These are phyloP conservation scores for Gyrodactylus bullatarudis DNA, from an alignment of 1,140 invertebrate species.

Conservation along the genomic window DNA sequence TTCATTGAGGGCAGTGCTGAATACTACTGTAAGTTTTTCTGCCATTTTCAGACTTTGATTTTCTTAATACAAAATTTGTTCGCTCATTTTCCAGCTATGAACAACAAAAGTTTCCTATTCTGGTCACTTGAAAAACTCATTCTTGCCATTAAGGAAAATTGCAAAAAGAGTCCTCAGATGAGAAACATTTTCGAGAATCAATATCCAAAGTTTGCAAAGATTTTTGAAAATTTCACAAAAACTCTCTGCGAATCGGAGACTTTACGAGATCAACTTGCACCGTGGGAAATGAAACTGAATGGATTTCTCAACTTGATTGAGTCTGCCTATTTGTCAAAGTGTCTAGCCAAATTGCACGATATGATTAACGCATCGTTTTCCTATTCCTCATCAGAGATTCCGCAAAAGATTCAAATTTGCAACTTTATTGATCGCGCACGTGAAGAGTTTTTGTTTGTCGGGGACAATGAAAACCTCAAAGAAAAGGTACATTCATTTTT, in stretches of 20 bases:
- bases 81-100: no score
- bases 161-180: neutral
- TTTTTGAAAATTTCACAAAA: neutral
- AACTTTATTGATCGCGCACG: neutral
- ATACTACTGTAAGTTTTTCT: neutral
- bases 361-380: neutral
- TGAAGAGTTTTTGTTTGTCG: neutral
- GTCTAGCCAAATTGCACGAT: neutral
- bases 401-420: neutral
- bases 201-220: neutral
- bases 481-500: neutral
- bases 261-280: neutral
- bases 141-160: neutral
- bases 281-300: neutral
- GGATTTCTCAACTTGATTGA: neutral
- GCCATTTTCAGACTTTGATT: no score
- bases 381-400: neutral
- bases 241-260: no score
- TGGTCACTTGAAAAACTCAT: neutral
- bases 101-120: neutral
- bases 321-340: neutral
- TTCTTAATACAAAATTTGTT: no score
- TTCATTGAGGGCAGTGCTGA: neutral
- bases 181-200: neutral
- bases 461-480: neutral